These are phyloP conservation scores for Oconnorella tubifera DNA, from an alignment of 2,888 invertebrate species.

Conservation along the genomic window DNA sequence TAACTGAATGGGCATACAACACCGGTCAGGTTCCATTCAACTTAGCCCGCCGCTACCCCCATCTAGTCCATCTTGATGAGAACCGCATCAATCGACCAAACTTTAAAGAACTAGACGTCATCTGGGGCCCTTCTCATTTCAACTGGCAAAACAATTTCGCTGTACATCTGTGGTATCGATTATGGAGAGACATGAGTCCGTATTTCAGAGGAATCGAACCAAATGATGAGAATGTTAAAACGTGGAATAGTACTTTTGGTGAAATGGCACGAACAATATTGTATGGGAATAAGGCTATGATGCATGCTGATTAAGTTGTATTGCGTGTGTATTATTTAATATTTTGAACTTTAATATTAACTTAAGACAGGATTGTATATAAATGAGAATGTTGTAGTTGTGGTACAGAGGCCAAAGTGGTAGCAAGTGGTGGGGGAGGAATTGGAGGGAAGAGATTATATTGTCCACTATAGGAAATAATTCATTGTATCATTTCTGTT, in stretches of 20 bases:
- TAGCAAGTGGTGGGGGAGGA: no score
- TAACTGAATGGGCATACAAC: constrained; percentile 40
- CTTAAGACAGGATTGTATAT: no score
- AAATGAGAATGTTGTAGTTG: no score
- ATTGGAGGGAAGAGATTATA: no score
- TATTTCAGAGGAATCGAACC: constrained; percentile 35
- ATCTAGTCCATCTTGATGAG: constrained; percentile 36
- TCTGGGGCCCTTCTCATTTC: constrained; percentile 35
- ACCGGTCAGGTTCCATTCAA: constrained; percentile 39
- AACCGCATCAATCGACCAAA: constrained; percentile 34
- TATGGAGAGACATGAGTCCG: constrained; percentile 35
- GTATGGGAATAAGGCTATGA: constrained; percentile 27
- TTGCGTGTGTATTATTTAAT: no score
- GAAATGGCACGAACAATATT: constrained; percentile 37
- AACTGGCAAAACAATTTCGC: constrained; percentile 41
- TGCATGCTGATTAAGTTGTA: constrained; percentile 19
- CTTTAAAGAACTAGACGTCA: constrained; percentile 34
- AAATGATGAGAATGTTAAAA: constrained; percentile 35
- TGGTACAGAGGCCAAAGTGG: no score
- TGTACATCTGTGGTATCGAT: constrained; percentile 41
- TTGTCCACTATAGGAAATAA: no score
- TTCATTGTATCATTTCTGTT: no score
- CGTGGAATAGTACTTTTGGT: constrained; percentile 35
- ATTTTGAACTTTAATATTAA: no score
- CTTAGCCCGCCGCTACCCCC: constrained; percentile 34